Evolutionary conservation across 2,797 vertebrate genomes (phyloP), one percentile per base, ranked within the genome.

Genomic region (Triplophysa yarkandensis): DNA sequence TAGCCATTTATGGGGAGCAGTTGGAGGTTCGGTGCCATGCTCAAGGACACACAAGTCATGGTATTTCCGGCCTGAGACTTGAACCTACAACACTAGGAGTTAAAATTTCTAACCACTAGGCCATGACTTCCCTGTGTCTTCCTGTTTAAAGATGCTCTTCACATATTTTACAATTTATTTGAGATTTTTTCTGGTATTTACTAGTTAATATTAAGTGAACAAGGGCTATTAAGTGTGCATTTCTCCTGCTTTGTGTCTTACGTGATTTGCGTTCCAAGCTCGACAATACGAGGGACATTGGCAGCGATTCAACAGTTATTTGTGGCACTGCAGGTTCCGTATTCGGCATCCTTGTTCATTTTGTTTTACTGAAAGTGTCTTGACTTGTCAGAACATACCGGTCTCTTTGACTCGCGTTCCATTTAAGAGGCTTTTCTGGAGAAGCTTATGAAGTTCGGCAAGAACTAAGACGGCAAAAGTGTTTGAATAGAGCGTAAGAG

Each of bases 401-500:
- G 32, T 65, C 48, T 68, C 43, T 65, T 61, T 48, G 63, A 60
- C 71, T 50, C 41, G 17, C 63, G 67, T 74, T 74, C 71, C 68
- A 78, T 81, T n/a, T 80, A 71, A 79, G 50, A 74, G 65, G 81
- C 58, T 81, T 79, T 71, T 68, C 76, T 71, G 55, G 27, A 50
- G 46, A 70, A 57, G 68, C 79, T 74, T 48, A 68, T 68, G 79
- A 77, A 80, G 73, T 68, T 34, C 52, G 19, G 69, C 19, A 75
- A 75, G 52, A 83, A 79, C 76, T 61, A 69, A 71, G 78, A 66
- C 54, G 63, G 68, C 62, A 36, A 77, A 74, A 63, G 52, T 71
- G 62, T 82, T 77, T 76, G 78, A 85, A 79, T 72, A 81, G 77
- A 73, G 41, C 32, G 44, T 57, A 71, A 78, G 79, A 77, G 80